Evolutionary conservation across 1,140 invertebrate species (phyloP).

Genomic region (Dreissena rostriformis): DNA sequence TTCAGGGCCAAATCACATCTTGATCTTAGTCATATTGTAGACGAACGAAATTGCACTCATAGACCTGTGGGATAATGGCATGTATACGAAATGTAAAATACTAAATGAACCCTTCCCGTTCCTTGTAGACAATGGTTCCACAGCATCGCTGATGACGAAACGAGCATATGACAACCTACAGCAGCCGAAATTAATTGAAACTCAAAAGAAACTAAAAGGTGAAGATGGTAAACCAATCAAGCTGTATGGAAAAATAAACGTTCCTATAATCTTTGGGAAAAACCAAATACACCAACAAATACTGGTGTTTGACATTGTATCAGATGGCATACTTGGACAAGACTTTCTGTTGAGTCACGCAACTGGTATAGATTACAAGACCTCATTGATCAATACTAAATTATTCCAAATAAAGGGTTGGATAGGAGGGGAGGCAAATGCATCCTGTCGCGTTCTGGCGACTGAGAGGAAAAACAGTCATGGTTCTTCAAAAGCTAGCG

Average conservation of each 20-base stretch:
- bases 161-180: neutral
- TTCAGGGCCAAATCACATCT: too few species aligned
- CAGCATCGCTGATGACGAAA: neutral
- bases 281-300: neutral
- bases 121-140: constrained; percentile 29
- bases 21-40: too few species aligned
- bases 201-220: neutral
- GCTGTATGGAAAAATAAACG: neutral
- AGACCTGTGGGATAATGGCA: too few species aligned
- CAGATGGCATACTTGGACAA: constrained; percentile 25
- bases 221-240: neutral
- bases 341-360: constrained; percentile 27
- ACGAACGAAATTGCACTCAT: too few species aligned
- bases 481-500: constrained; percentile 7
- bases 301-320: constrained; percentile 28
- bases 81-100: too few species aligned
- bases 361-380: constrained; percentile 1
- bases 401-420: neutral
- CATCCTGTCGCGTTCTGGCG: neutral
- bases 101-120: neutral
- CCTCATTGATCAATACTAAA: neutral
- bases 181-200: neutral
- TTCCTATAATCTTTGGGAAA: neutral
- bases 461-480: neutral
- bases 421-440: neutral